Evolutionary conservation across 92 coral and sea anemone genomes (phyloP).

Genomic region (Parazoanthus swiftii): DNA sequence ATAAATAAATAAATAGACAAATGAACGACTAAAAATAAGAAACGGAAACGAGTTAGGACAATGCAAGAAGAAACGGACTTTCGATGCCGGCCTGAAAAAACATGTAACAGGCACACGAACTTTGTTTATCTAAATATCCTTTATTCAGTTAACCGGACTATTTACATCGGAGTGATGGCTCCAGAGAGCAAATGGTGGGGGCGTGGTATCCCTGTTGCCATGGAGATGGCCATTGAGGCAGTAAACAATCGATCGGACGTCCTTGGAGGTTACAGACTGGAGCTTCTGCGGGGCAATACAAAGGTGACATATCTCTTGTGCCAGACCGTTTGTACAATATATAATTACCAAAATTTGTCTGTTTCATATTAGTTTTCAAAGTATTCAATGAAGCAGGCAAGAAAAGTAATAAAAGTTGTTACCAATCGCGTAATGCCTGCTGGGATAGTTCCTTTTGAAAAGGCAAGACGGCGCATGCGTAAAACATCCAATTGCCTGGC

Average conservation of each 20-base stretch:
- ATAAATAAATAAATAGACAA: too few relatives aligned
- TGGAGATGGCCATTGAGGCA: slow-evolving; percentile 36
- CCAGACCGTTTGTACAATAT: background rate
- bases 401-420: background rate
- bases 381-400: too few relatives aligned
- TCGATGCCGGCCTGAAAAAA: too few relatives aligned
- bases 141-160: slow-evolving; percentile 4
- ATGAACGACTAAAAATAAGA: too few relatives aligned
- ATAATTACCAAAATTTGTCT: background rate
- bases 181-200: slow-evolving; percentile 39
- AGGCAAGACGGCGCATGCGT: background rate
- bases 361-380: background rate
- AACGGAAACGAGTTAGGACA: too few relatives aligned
- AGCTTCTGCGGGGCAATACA: slow-evolving; percentile 7
- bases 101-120: too few relatives aligned
- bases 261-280: slow-evolving; percentile 1
- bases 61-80: too few relatives aligned
- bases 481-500: background rate
- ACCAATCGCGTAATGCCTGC: background rate
- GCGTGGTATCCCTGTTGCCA: slow-evolving; percentile 29
- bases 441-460: background rate
- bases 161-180: slow-evolving; percentile 36
- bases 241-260: slow-evolving; percentile 28
- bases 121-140: background rate
- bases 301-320: background rate